Evolutionary conservation across 2,888 invertebrate species (phyloP).

Genomic region (Ptychoptera contaminata): DNA sequence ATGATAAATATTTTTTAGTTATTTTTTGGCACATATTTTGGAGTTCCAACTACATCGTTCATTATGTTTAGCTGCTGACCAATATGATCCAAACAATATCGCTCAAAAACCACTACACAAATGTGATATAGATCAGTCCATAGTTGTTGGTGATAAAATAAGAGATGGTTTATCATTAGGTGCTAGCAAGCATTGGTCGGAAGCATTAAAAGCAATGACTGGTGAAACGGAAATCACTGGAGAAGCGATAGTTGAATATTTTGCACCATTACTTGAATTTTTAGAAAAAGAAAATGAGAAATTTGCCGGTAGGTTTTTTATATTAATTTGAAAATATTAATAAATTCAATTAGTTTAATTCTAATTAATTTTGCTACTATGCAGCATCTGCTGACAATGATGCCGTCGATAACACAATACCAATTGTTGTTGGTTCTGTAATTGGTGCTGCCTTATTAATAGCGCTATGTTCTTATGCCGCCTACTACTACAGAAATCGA

Average conservation of each 20-base stretch:
- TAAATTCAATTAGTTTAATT: no score
- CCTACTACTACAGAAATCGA: no score
- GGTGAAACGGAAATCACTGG: constrained; percentile 38
- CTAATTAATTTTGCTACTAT: no score
- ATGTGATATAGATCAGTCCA: constrained; percentile 53
- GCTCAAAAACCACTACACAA: constrained; percentile 49
- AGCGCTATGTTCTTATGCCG: no score
- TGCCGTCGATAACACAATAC: no score
- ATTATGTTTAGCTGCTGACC: constrained; percentile 48
- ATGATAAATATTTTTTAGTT: constrained; percentile 11
- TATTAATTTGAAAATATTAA: no score
- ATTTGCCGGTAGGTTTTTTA: no score
- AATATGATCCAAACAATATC: constrained; percentile 36
- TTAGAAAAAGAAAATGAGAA: constrained; percentile 33
- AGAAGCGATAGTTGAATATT: constrained; percentile 39
- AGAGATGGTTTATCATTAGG: constrained; percentile 34
- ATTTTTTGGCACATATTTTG: constrained; percentile 48
- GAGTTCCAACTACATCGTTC: constrained; percentile 65
- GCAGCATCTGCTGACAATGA: no score
- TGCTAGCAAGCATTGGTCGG: constrained; percentile 36
- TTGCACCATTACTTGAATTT: constrained; percentile 38
- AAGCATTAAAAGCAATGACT: constrained; percentile 41
- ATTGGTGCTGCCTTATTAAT: no score
- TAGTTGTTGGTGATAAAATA: constrained; percentile 47
- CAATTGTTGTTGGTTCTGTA: no score